phyloP scores from a whole-genome alignment of 2,888 invertebrate species.

The Microplitis deprimator region DNA sequence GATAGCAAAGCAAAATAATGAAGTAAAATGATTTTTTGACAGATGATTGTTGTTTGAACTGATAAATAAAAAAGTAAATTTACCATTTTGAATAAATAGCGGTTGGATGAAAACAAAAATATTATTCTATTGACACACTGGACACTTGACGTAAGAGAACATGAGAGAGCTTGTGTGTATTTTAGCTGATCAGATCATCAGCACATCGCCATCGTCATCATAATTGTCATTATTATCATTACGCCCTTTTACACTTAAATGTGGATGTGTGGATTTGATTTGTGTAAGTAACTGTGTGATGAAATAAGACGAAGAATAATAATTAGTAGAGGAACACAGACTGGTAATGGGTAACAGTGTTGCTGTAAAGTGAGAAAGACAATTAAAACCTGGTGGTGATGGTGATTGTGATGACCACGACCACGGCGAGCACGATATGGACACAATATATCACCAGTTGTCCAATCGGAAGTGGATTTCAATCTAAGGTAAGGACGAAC shows the following conservation, averaged over 20 bases:
- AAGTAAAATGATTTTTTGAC: too few species aligned
- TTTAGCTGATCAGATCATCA: not conserved
- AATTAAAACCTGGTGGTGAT: constrained; percentile 42
- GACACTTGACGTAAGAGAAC: constrained; percentile 66
- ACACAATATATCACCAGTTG: not conserved
- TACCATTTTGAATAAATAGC: constrained; percentile 67
- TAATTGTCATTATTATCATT: not conserved
- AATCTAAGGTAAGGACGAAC: not conserved
- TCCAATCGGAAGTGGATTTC: not conserved
- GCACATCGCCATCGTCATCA: not conserved
- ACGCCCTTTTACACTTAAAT: not conserved
- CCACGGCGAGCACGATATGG: not conserved
- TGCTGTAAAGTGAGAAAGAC: not conserved
- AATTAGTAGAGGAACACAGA: not conserved
- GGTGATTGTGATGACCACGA: constrained; percentile 45
- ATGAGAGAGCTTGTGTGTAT: constrained; percentile 53
- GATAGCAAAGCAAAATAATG: not conserved
- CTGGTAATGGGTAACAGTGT: not conserved
- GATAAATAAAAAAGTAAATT: constrained; percentile 9
- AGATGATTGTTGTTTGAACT: too few species aligned
- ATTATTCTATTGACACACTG: constrained; percentile 66
- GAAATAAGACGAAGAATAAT: not conserved
- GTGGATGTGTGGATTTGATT: not conserved
- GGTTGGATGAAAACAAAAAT: constrained; percentile 68
- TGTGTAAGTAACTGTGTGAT: not conserved